These are phyloP conservation scores for Galerucella calmariensis DNA, from an alignment of 2,888 invertebrate genomes.

Conservation along the genomic window DNA sequence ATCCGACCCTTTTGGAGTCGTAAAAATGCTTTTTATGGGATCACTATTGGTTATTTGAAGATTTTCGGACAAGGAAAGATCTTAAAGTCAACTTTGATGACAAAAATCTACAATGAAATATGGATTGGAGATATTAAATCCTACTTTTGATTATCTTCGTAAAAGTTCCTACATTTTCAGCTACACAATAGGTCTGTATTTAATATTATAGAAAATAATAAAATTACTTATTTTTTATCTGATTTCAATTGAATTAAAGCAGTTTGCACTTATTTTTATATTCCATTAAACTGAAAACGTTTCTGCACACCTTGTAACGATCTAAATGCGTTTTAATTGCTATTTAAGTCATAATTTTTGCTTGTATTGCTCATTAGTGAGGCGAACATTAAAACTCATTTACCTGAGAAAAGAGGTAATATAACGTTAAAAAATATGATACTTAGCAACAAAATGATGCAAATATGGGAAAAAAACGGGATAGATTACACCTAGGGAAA, in stretches of 20 bases:
- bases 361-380: slow-evolving; percentile 53
- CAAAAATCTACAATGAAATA: slow-evolving; percentile 40
- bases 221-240: neutral
- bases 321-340: slow-evolving; percentile 46
- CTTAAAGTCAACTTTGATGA: slow-evolving; percentile 36
- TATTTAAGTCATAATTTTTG: slow-evolving; percentile 51
- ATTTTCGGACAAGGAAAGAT: slow-evolving; percentile 43
- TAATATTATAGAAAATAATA: too few species aligned
- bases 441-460: slow-evolving; percentile 49
- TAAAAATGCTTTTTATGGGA: slow-evolving; percentile 52
- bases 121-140: slow-evolving; percentile 32
- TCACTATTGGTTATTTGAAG: slow-evolving; percentile 51
- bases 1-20: slow-evolving; percentile 43
- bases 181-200: too few species aligned
- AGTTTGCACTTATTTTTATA: neutral
- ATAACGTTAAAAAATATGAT: slow-evolving; percentile 52
- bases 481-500: slow-evolving; percentile 47
- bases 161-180: too few species aligned
- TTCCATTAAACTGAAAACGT: slow-evolving; percentile 1
- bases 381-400: slow-evolving; percentile 53
- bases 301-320: slow-evolving; percentile 29
- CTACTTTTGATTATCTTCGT: slow-evolving; percentile 3
- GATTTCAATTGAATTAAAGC: neutral
- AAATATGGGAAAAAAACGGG: slow-evolving; percentile 49
- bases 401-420: slow-evolving; percentile 54